phyloP scores from a whole-genome alignment of 2,797 vertebrate species.

The Knipowitschia caucasica region DNA sequence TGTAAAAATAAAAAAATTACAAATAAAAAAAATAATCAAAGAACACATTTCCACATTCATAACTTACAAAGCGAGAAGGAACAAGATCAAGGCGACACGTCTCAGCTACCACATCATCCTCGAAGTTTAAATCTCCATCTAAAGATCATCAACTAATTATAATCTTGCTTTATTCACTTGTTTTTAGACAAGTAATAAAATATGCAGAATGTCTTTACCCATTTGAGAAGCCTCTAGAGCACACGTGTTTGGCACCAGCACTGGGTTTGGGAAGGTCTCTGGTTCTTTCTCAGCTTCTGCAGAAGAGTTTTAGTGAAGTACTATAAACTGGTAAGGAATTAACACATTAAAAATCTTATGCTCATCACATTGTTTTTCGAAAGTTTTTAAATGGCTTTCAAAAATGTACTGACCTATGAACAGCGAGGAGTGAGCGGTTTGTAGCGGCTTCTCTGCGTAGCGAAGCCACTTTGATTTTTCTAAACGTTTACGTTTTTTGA shows the following conservation, averaged over 20 bases:
- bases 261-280: constrained; percentile 37
- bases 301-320: not conserved
- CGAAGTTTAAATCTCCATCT: constrained; percentile 27
- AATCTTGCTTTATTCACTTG: not conserved
- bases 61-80: constrained; percentile 46
- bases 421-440: constrained; percentile 50
- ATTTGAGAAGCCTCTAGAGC: constrained; percentile 70
- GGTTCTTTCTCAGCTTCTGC: constrained; percentile 36
- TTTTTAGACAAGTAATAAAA: not conserved
- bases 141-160: not conserved
- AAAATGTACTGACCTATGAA: constrained; percentile 38
- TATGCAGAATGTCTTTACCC: constrained; percentile 42
- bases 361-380: too few relatives aligned
- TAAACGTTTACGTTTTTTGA: constrained; percentile 80
- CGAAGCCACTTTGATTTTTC: constrained; percentile 65
- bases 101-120: constrained; percentile 79
- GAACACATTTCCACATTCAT: not conserved
- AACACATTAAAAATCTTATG: too few relatives aligned
- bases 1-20: not conserved
- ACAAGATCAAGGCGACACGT: constrained; percentile 79
- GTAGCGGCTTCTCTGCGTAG: constrained; percentile 75
- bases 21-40: not conserved
- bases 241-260: constrained; percentile 89
- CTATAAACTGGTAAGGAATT: too few relatives aligned
- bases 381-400: not conserved